Evolutionary conservation across 2,113 vertebrate species (phyloP), one percentile per base, ranked within the genome.

Genomic region (Trematocara macrostoma): DNA sequence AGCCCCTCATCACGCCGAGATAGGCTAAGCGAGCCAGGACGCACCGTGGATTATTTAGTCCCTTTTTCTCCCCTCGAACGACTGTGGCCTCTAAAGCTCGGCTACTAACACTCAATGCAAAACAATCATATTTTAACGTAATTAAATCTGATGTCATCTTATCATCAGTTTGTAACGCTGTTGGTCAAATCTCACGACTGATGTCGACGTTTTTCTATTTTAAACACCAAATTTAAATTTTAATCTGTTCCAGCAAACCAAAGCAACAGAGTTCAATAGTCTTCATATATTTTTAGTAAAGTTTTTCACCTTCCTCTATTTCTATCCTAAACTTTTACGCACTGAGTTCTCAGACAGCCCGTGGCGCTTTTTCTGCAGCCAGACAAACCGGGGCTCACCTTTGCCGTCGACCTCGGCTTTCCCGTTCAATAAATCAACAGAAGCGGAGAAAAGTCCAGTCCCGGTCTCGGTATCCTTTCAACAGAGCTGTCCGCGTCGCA

Each of bases 391-490:
- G 4, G n/a, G 31, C 92, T 95, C 87, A 95, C 93, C 94, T 94
- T 90, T 38, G 16, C 81, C 15, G 67, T 79, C 5, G 52, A 42
- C 78, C 74, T 47, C 67, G 31, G 47, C 71, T 83, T 15, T 52
- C 11, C 38, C 6, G 81, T 4, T 40, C 15, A 67, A 53, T 31
- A 53, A 86, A 57, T 31, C 38, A 11, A 67, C 74, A 3, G 74
- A 61, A 40, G 74, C 52, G 26, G 7, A 12, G 2, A 52, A 53
- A 56, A 78, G 29, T 23, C 7, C 34, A 35, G 79, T 14, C 12
- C 4, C 34, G 23, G 57, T 88, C 40, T 4, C n/a, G 69, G 61
- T 93, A 93, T 96, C 94, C 93, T 78, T 83, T 56, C 59, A 3
- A 38, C 81, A 11, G 79, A 31, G 79, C 59, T 10, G 31, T 57